Base-by-base conservation (phyloP, 2,888 invertebrate genomes). In the Habroteleia sp. region DNA sequence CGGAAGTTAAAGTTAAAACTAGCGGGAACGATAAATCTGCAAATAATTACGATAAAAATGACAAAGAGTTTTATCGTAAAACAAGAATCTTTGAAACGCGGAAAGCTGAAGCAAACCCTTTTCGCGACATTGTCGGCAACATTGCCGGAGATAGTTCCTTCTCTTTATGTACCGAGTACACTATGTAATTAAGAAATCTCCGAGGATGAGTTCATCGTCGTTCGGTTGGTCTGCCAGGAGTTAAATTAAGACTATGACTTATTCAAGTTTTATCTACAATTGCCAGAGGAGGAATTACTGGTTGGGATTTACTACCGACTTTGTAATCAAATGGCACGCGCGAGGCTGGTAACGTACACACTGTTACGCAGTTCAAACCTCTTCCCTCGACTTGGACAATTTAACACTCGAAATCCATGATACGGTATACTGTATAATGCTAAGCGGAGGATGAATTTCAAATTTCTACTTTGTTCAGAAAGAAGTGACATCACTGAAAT, bases 161-260 rank as follows among this genome's bases (percentile, higher is more conserved):
- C 11, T 42, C 17, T 56, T 65, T 56, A 58, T 58, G 60, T 60
- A 50, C 48, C 37, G 62, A 74, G 50, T 65, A 63, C 44, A 65
- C 72, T 79, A 76, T 82, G 84, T 87, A 87, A 87, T 87, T 87
- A 87, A 87, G 87, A 85, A 87, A 85, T 86, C 86, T 84, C 82
- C 79, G 80, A 80, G 81, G 82, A 85, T 80, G 81, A 60, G 79
- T 80, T 69, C 50, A 42, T 71, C 79, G 68, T 66, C 76, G 74
- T 79, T 78, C 76, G 77, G 78, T 79, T 74, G 76, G 46, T 62
- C 71, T 56, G 77, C 76, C 75, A 74, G 75, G 79, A 78, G 79
- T 82, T 86, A 85, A 87, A 86, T 88, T 87, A 87, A 87, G 85
- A 85, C 87, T 86, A 86, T 87, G 87, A 88, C 87, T 87, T 87